Evolutionary conservation across 1,140 invertebrate genomes (phyloP), one percentile per base, ranked within the genome.

Genomic region (Drosophila mayri): DNA sequence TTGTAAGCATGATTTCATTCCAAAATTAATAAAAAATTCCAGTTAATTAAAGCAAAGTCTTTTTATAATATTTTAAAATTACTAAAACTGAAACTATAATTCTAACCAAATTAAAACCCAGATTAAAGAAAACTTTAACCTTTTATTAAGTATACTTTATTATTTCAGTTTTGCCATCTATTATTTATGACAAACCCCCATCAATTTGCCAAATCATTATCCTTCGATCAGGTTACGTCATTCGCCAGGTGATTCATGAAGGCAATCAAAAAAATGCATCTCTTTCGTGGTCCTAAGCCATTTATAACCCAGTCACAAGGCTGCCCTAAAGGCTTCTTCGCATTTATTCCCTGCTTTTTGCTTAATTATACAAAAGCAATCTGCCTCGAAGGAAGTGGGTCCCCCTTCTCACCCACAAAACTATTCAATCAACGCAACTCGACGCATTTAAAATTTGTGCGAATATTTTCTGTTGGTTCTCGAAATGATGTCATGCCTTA

Each of bases 401-500:
- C 7, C 41, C 20, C 11, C 22, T 38, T 8, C 49, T 18, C 38
- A 4, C 18, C 63, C 47, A n/a, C 14, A 4, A 3, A 57, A 49
- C 49, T 78, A 79, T 79, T 79, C 76, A 79, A 79, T 79, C 76
- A 79, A 59, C 60, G 35, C 52, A 38, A 50, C 50, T 79, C 76
- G 54, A 60, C 73, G 73, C 79, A 81, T 81, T 81, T 65, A 76
- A 77, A 77, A 77, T 11, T 47, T 60, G 59, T 75, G 63, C 43
- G 66, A 73, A 72, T 59, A 25, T 63, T 25, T 41, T 28, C 16
- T 12, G 38, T 50, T 47, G 37, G 30, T 32, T 60, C 28, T 47
- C 44, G 50, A 30, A 25, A 82, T 86, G 82, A 86, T 86, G 82
- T 86, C 82, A 86, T 86, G 44, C 73, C 82, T 82, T 76, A 55